Base-by-base conservation (phyloP, 53 echinoderm and acorn worm species). In the Echinarachnius parma region DNA sequence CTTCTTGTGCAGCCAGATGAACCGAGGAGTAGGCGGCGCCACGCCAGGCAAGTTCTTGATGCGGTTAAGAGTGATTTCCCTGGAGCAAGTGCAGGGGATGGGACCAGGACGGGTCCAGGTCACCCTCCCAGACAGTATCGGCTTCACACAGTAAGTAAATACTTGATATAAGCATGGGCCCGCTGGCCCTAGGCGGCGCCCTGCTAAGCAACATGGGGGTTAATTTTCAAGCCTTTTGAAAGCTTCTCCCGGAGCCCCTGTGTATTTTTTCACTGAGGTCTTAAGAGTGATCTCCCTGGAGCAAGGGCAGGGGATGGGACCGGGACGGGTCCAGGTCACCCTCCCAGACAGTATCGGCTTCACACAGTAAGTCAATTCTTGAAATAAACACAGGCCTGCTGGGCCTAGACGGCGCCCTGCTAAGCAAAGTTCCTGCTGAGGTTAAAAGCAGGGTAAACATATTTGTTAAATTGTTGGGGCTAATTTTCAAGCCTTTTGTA, bases 41-140 rank as follows among this genome's bases (percentile, higher is more conserved):
- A 96, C 96, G 3, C 96, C 91, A 2, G 96, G 96, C 52, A 96
- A 96, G 82, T 85, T 83, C 60, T 28, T 91, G 48, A 86, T 96
- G 87, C 90, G 96, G 15, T 62, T 96, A 28, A 79, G 96, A 23
- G 87, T 90, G 8, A 86, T 96, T 44, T 84, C 96, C 2, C 84
- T 91, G 47, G 96, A 96, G 28, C 70, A 88, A 35, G 96, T 96
- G 18, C 90, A 87, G 48, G 75, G 71, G 21, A 50, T 81, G 1
- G 96, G 85, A 0, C 84, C 79, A 25, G 80, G 83, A 30, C 81
- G 85, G 61, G 96, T 91, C 10, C 61, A 91, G 60, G 91, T 96
- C 19, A 81, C 83, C 7, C 77, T 84, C 31, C 80, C 93, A 4
- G 93, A 89, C 61, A 83, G 85, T 47, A 37, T 93, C 57, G 81